phyloP scores from a whole-genome alignment of 2,888 invertebrate genomes.

The Netelia melanura region DNA sequence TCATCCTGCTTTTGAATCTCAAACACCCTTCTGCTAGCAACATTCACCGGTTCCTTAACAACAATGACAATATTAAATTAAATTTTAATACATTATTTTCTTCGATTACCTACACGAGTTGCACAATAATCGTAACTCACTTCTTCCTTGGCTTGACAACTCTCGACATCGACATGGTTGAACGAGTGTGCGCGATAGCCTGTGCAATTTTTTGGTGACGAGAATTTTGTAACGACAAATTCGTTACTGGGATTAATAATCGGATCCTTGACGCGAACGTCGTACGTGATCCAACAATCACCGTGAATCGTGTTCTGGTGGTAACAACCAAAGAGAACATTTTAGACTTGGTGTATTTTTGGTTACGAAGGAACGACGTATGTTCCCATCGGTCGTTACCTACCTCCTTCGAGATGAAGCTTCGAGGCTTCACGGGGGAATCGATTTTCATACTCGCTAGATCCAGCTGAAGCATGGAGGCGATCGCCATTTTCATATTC shows the following conservation, averaged over 20 bases:
- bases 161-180: slow-evolving; percentile 74
- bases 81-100: not conserved
- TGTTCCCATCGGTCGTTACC: slow-evolving; percentile 84
- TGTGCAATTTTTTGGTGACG: slow-evolving; percentile 77
- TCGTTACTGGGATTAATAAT: slow-evolving; percentile 56
- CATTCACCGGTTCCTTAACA: slow-evolving; percentile 71
- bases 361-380: slow-evolving; percentile 64
- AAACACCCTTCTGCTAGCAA: slow-evolving; percentile 73
- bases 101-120: slow-evolving; percentile 11
- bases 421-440: slow-evolving; percentile 72
- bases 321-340: slow-evolving; percentile 85
- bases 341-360: slow-evolving; percentile 47
- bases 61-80: not conserved
- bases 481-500: slow-evolving; percentile 84
- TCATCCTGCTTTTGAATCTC: slow-evolving; percentile 71
- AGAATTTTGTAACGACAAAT: slow-evolving; percentile 79
- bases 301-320: slow-evolving; percentile 84
- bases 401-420: slow-evolving; percentile 81
- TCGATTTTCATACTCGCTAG: slow-evolving; percentile 68
- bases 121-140: slow-evolving; percentile 61
- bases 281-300: slow-evolving; percentile 79
- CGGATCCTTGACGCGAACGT: slow-evolving; percentile 75
- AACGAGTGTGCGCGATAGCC: slow-evolving; percentile 76
- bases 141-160: slow-evolving; percentile 71
- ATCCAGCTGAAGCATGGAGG: slow-evolving; percentile 84